Evolutionary conservation across 2,888 invertebrate genomes (phyloP), one percentile per base, ranked within the genome.

Genomic region (Xiphydria camelus): DNA sequence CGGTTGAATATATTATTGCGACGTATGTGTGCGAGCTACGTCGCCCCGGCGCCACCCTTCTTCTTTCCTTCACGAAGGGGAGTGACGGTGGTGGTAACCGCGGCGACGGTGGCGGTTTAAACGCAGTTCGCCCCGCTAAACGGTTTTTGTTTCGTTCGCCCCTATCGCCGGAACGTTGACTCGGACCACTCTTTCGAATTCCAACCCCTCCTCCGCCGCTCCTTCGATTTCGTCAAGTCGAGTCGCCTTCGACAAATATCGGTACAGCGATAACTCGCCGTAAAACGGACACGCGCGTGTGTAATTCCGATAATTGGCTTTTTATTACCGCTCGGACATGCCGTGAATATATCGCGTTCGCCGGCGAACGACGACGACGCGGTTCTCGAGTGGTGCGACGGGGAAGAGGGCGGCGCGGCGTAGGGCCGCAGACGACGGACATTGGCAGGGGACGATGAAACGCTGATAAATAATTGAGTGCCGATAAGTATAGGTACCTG

Each of bases 1-100:
- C 49, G 61, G 64, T 62, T 51, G 55, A 54, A 57, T 62, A 56
- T 51, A 58, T 61, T 61, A 62, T 58, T 53, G 41, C 41, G 37
- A 51, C n/a, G n/a, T n/a, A n/a, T n/a, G n/a, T n/a, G n/a, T n/a
- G n/a, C n/a, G n/a, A n/a, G n/a, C n/a, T n/a, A n/a, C n/a, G n/a
- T n/a, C n/a, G n/a, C n/a, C n/a, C n/a, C n/a, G n/a, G n/a, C n/a
- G n/a, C n/a, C n/a, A n/a, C n/a, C n/a, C n/a, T n/a, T n/a, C n/a
- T n/a, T n/a, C n/a, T n/a, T n/a, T n/a, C n/a, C n/a, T n/a, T n/a
- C n/a, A n/a, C n/a, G n/a, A n/a, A n/a, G n/a, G n/a, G n/a, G n/a
- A n/a, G n/a, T n/a, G n/a, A n/a, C n/a, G n/a, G n/a, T n/a, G n/a
- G n/a, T n/a, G n/a, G n/a, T n/a, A n/a, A n/a, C n/a, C n/a, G n/a